Base-by-base conservation (phyloP, 2,797 vertebrate species). In the Hapalemur alaotrensis region DNA sequence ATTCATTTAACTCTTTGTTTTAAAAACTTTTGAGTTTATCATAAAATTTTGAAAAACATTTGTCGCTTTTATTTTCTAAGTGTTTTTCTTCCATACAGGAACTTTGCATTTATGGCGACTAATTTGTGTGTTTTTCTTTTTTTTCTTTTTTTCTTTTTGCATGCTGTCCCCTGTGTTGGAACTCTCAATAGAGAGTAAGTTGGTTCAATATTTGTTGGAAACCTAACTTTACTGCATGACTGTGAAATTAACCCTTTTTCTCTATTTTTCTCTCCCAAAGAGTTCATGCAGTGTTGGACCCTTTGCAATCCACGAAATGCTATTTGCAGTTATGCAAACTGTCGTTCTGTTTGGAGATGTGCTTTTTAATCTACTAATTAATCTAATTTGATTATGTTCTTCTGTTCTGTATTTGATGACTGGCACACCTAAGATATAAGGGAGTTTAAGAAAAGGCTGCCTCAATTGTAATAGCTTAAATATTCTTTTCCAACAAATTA, bases 161-260 rank as follows among this genome's bases (percentile, higher is more conserved):
- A 99, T 99, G 99, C 99, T 97, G 98, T 98, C 98, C 98, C 98
- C 99, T 99, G 98, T 99, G 99, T 99, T 99, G 99, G 99, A 99
- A 99, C 99, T 99, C 99, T 99, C 99, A 99, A 98, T 99, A 99
- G 99, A 99, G 99, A 99, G 99, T 99, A 99, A 99, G 99, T 99
- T 99, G 99, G 99, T 98, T 98, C 98, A 98, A 96, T 98, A 98
- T 98, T 99, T 98, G 97, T 98, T 98, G 98, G 98, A 98, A 98
- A 97, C 97, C 97, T 99, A 98, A 99, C 98, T 98, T 98, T 98
- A 92, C 97, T 98, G 99, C 99, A 99, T 99, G 99, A 97, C 95
- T 98, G 97, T 98, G 98, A 98, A 98, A 98, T 99, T 99, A 99
- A 99, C 98, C 98, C 98, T 96, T 98, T 98, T 98, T 98, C 98